Base-by-base conservation (phyloP, 2,113 vertebrate species). In the Amblyopsis rosae region DNA sequence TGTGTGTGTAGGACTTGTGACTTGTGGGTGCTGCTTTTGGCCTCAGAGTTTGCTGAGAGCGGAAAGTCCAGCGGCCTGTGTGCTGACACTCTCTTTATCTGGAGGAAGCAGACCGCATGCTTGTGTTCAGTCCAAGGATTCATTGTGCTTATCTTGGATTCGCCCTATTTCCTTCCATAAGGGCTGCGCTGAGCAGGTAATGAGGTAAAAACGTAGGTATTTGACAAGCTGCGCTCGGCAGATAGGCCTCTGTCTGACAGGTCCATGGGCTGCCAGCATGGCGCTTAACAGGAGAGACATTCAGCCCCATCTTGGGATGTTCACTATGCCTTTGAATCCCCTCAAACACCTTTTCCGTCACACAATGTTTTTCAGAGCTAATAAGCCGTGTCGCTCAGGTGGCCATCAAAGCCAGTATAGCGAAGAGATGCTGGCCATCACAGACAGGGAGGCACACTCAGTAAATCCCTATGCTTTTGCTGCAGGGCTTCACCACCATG, bases 71-170 rank as follows among this genome's bases (percentile, higher is more conserved):
- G 73, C 66, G 76, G 74, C 78, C 75, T 72, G n/a, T 33, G 65
- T 26, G 26, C 72, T 77, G 77, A 82, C 65, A 55, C 76, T 79
- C 83, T 78, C 87, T 90, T 91, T 91, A 92, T 92, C 90, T 72
- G 67, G 77, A 89, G 87, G 90, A 92, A 91, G 85, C 92, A 92
- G 89, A 71, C 80, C 15, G 69, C 64, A 81, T 92, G 87, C 90
- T 88, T 89, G 79, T 70, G 83, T 82, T 79, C 73, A 66, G 66
- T 79, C 81, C 69, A 82, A 85, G 79, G 72, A 86, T 82, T 86
- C 81, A 83, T 88, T 82, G 77, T 80, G 79, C 86, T 90, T 90
- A 90, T 91, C 89, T 88, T 48, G 76, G 61, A 1, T 78, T 87
- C 67, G 70, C 75, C 77, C 74, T 56, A 72, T 87, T 90, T 91